A percentile compares a stretch with the other conserved stretches of the same genome.
These are phyloP conservation scores for Odontamblyopus lacepedii DNA, from an alignment of 2,797 vertebrate species.

Conservation along the genomic window DNA sequence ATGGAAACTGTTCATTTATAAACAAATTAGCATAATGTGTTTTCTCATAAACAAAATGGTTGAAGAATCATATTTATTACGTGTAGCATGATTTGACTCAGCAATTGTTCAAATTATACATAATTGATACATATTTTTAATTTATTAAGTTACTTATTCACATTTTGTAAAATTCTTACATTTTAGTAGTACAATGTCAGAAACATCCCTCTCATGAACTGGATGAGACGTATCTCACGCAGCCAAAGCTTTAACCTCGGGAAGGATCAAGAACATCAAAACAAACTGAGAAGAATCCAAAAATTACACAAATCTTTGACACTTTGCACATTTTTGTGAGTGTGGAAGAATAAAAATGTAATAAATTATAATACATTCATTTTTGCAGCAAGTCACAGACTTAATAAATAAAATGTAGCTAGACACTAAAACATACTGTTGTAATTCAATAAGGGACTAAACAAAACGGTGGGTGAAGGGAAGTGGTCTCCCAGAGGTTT, in stretches of 20 bases:
- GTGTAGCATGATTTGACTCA: neutral
- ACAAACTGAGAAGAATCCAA: neutral
- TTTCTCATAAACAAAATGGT: neutral
- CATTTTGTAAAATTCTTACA: neutral
- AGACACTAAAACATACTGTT: neutral
- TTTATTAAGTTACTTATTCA: neutral
- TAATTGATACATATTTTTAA: neutral
- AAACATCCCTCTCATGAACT: neutral
- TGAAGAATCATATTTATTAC: neutral
- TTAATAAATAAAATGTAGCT: conserved; percentile 7
- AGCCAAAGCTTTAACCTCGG: neutral
- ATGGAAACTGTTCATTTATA: neutral
- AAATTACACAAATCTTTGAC: neutral
- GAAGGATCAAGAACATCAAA: neutral
- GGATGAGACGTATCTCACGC: neutral
- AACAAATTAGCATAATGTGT: neutral
- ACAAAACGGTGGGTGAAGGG: neutral
- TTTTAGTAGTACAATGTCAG: neutral
- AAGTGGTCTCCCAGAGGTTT: neutral
- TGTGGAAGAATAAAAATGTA: neutral
- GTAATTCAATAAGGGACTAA: neutral
- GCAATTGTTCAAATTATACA: neutral
- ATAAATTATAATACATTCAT: neutral
- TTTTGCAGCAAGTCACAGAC: neutral
- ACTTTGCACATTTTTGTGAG: neutral